Evolutionary conservation across 2,113 vertebrate species (phyloP), one percentile per base, ranked within the genome.

Genomic region (Toxotes jaculatrix): DNA sequence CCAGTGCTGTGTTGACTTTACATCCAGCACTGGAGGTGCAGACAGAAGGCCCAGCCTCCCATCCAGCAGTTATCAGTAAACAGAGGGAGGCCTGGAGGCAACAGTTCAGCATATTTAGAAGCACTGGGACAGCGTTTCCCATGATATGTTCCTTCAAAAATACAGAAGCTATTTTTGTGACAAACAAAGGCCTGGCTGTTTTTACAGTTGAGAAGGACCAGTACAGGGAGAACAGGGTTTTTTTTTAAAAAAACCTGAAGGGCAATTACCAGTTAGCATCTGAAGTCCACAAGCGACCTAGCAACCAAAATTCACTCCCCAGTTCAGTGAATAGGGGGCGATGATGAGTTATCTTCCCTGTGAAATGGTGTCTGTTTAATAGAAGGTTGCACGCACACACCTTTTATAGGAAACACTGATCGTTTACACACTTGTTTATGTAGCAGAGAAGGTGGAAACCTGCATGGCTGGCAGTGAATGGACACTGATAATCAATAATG

Each of bases 61-160:
- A 21, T 60, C 63, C 68, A 59, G 72, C 56, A 68, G 71, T 43
- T 69, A 61, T 55, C 47, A 64, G 59, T 66, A 71, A 82, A 82
- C 78, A 81, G 43, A 64, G 42, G 7, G 38, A 61, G 11, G 51
- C 32, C 63, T 55, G 43, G 34, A 74, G 63, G 74, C 62, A 82
- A 51, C 32, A 19, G 27, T 61, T 53, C 13, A 23, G 59, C 40
- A 36, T 70, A 76, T 66, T 53, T 60, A 42, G 83, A 49, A 63
- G 47, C 47, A 14, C 21, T 32, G 23, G 40, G 38, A 56, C 62
- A 36, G 1, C 13, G 19, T 78, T 68, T 73, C 63, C 40, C n/a
- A 45, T 57, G 19, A 40, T 72, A 27, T 77, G 27, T 34, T 74
- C 31, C 36, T 74, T n/a, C 40, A 57, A 62, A 79, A 38, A 68